Evolutionary conservation across 2,888 invertebrate species (phyloP).

Genomic region (Melanargia galathea): DNA sequence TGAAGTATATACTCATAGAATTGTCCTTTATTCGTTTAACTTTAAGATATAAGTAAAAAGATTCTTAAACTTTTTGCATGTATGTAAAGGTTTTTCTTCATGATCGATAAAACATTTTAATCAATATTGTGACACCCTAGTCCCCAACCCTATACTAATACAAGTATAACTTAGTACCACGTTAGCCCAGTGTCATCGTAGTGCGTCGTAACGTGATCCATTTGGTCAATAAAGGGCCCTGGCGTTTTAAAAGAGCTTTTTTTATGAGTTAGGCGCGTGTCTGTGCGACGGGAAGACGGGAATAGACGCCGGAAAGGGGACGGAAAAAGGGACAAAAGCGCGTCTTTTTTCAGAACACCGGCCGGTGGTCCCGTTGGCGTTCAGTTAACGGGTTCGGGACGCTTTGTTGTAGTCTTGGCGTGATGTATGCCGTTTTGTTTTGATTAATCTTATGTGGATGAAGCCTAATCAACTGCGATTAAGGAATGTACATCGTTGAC

Average conservation of each 20-base stretch:
- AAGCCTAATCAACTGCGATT: background rate
- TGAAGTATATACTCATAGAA: too few relatives aligned
- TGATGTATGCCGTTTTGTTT: constrained; percentile 16
- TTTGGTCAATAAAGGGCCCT: constrained; percentile 46
- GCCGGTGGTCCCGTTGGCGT: constrained; percentile 44
- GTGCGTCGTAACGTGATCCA: constrained; percentile 41
- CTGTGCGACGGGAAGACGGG: constrained; percentile 39
- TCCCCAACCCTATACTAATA: background rate
- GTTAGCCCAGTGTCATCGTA: constrained; percentile 34
- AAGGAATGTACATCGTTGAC: background rate
- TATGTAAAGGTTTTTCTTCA: too few relatives aligned
- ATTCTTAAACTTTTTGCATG: too few relatives aligned
- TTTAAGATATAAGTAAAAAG: too few relatives aligned
- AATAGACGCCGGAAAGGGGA: constrained; percentile 57
- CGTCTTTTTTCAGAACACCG: constrained; percentile 61
- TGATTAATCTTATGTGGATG: constrained; percentile 11
- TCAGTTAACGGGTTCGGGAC: constrained; percentile 5
- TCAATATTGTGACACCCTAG: background rate
- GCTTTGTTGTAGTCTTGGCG: constrained; percentile 15
- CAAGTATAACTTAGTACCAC: background rate
- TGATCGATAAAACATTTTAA: background rate
- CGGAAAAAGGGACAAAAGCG: constrained; percentile 57
- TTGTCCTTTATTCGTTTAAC: too few relatives aligned
- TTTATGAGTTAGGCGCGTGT: constrained; percentile 42
- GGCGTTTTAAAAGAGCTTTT: constrained; percentile 43